Base-by-base conservation (phyloP, 1,140 invertebrate species). In the Agrilus planipennis region DNA sequence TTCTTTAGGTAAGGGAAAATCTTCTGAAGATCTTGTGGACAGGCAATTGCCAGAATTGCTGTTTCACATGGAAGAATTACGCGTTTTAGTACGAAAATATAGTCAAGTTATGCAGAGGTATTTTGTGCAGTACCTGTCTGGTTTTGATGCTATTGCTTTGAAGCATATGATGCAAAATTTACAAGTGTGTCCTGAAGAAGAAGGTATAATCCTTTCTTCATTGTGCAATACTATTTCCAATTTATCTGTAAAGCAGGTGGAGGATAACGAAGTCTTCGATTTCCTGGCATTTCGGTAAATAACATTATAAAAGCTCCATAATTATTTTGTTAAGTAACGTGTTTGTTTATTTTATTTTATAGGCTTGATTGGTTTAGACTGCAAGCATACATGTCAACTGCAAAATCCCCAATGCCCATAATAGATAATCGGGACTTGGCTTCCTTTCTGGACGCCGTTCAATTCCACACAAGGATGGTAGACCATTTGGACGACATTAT, bases 391-490 rank as follows among this genome's bases (percentile, higher is more conserved):
- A 85, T 89, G 52, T 94, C 90, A 44, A 77, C 89, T 20, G 71
- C 70, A 30, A 91, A 90, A 62, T 79, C 85, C 15, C 77, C 76
- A 28, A 70, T 98, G 42, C 77, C 76, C 55, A 71, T 98, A 2
- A 73, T 77, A n/a, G 88, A 94, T 52, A 82, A 95, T 51, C 73
- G 78, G 52, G 84, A 89, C 51, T 61, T 99, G 9, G 89, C 90
- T 10, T 80, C 81, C 30, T 80, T 95, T 41, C 79, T 99, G 63
- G 97, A 99, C 61, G 93, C 89, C 9, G 81, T 96, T 55, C 75
- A 90, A 25, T 99, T 97, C 58, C 96, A 99, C 60, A 91, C 94
- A 0, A 93, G 93, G 65, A 92, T 98, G 79, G 91, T 99, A 10
- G 96, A 99, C 60, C 90, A 89, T 65, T 68, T 99, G n/a, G 93